Percentiles rank a stretch among this genome's conserved stretches.
Evolutionary conservation across 2,797 vertebrate genomes (phyloP).

Genomic region (Leucoraja ocellata): DNA sequence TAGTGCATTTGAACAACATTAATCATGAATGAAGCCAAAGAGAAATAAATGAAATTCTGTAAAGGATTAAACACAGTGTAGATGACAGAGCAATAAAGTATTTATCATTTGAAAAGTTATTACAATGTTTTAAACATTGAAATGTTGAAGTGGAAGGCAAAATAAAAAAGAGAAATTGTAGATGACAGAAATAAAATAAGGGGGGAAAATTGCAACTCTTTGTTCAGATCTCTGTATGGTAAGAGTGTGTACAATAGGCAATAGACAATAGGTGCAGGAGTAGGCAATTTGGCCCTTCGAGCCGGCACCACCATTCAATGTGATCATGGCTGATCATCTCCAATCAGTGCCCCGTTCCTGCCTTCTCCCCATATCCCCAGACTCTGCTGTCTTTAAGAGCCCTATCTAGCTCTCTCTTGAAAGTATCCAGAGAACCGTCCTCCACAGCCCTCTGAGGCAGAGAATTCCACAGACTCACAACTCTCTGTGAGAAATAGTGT

Average conservation of each 20-base stretch:
- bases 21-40: conserved; percentile 12
- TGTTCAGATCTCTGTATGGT: neutral
- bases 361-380: too few relatives aligned
- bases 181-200: neutral
- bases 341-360: too few relatives aligned
- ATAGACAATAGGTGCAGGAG: too few relatives aligned
- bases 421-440: too few relatives aligned
- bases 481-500: too few relatives aligned
- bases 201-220: neutral
- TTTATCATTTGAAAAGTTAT: neutral
- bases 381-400: too few relatives aligned
- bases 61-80: neutral
- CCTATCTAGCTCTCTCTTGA: too few relatives aligned
- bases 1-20: neutral
- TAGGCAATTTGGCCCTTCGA: too few relatives aligned
- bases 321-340: too few relatives aligned
- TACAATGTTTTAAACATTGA: neutral
- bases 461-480: too few relatives aligned
- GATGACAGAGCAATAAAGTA: neutral
- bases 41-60: neutral
- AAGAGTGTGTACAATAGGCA: neutral
- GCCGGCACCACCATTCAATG: too few relatives aligned
- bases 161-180: neutral
- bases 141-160: neutral
- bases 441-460: too few relatives aligned